Evolutionary conservation across 1,140 invertebrate species (phyloP).

Genomic region (Helicorthomorpha holstii): DNA sequence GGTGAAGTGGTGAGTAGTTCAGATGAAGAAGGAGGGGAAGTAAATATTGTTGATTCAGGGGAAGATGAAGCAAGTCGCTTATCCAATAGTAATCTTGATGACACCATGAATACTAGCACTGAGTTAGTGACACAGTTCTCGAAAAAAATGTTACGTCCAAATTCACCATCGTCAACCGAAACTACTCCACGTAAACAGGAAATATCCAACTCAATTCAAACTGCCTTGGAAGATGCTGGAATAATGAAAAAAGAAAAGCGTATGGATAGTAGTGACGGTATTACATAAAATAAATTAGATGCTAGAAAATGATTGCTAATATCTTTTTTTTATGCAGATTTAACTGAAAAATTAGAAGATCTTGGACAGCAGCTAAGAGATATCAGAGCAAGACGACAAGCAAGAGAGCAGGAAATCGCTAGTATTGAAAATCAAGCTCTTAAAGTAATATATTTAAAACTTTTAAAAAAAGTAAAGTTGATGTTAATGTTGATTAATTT

Average conservation of each 20-base stretch:
- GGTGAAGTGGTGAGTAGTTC: constrained; percentile 72
- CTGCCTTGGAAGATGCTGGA: constrained; percentile 2
- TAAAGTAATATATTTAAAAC: constrained; percentile 35
- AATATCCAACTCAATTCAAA: constrained; percentile 3
- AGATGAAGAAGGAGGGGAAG: constrained; percentile 26
- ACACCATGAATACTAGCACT: constrained; percentile 4
- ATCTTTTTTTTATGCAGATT: constrained; percentile 2
- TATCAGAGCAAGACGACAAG: constrained; percentile 45
- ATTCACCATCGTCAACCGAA: not conserved
- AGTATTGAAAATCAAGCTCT: constrained; percentile 71
- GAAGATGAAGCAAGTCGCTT: constrained; percentile 39
- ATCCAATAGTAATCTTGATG: not conserved
- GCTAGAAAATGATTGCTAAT: too few species aligned
- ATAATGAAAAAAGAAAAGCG: not conserved
- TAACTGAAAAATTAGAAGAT: constrained; percentile 15
- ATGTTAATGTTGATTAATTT: constrained; percentile 4
- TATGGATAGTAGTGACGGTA: too few species aligned
- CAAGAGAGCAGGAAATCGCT: constrained; percentile 63
- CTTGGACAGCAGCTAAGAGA: constrained; percentile 39
- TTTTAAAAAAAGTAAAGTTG: not conserved
- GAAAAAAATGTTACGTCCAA: constrained; percentile 33
- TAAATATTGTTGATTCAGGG: constrained; percentile 30
- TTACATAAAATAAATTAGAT: too few species aligned
- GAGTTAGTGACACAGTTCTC: constrained; percentile 33
- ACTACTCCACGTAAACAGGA: not conserved